Evolutionary conservation across 1,140 invertebrate species (phyloP).

Genomic region (Dufourea novaeangliae): DNA sequence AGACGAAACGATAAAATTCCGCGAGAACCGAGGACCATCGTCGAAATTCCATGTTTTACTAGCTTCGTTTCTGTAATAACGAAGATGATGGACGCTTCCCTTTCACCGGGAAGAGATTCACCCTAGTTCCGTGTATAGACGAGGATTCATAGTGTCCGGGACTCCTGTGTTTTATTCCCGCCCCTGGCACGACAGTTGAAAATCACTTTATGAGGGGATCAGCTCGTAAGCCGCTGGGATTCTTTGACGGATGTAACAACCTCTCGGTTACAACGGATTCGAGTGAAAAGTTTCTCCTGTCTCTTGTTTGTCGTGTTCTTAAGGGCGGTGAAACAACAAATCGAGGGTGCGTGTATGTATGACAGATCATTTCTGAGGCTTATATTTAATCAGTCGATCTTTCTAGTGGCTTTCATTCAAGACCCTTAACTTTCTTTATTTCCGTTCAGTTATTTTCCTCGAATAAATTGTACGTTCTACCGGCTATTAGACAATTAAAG

Average conservation of each 20-base stretch:
- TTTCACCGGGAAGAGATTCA: not conserved
- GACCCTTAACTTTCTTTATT: not conserved
- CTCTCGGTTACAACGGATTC: not conserved
- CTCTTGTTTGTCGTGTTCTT: not conserved
- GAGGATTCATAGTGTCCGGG: not conserved
- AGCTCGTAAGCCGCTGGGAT: not conserved
- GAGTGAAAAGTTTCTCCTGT: not conserved
- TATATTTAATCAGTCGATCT: too few species aligned
- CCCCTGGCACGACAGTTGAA: not conserved
- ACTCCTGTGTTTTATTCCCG: not conserved
- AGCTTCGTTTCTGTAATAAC: conserved; percentile 15
- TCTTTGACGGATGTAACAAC: not conserved
- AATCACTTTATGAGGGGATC: conserved; percentile 8
- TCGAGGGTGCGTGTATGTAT: too few species aligned
- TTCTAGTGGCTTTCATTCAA: not conserved
- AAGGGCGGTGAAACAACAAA: not conserved
- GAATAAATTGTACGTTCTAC: too few species aligned
- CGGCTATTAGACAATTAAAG: not conserved
- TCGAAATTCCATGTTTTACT: not conserved
- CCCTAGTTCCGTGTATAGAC: not conserved
- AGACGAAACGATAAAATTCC: not conserved
- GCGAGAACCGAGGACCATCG: not conserved
- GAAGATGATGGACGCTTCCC: not conserved
- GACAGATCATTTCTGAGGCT: too few species aligned
- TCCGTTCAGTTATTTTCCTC: not conserved